Conservation (phyloP, 2,113 vertebrate species). For the Pionites leucogaster region DNA sequence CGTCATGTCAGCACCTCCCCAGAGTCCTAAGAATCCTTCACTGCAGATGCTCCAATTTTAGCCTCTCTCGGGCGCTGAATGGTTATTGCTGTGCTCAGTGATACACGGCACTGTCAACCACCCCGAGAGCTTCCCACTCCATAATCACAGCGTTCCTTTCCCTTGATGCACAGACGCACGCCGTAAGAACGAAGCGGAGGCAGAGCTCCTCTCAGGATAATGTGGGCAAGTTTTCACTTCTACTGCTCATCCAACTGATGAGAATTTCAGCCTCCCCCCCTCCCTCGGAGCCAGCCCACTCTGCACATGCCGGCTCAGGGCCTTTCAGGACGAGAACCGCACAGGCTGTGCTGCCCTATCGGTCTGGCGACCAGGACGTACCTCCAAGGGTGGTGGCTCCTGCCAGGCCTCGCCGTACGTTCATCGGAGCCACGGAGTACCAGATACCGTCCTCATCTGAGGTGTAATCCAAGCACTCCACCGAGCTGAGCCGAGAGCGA, state of each 20-base stretch:
- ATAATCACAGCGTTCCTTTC: not conserved
- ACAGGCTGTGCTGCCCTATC: not conserved
- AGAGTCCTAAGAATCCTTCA: not conserved
- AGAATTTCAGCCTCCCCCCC: not conserved
- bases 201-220: conserved; percentile 4
- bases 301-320: not conserved
- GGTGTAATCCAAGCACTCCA: conserved; percentile 95
- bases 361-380: not conserved
- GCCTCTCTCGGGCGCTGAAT: not conserved
- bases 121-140: not conserved
- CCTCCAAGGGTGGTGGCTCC: conserved; percentile 96
- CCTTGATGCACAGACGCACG: not conserved
- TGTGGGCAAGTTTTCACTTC: not conserved
- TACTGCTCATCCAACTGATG: not conserved
- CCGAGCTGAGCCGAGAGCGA: conserved; percentile 93
- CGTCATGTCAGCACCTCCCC: not conserved
- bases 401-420: conserved; percentile 91
- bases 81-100: not conserved
- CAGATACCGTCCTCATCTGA: conserved; percentile 96
- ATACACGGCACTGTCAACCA: not conserved
- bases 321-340: not conserved
- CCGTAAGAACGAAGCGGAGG: not conserved
- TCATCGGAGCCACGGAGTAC: conserved; percentile 99
- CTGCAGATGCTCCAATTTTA: not conserved
- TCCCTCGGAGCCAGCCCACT: not conserved